These are phyloP conservation scores for Tortrix viridana DNA, from an alignment of 2,888 invertebrate species.

Conservation along the genomic window DNA sequence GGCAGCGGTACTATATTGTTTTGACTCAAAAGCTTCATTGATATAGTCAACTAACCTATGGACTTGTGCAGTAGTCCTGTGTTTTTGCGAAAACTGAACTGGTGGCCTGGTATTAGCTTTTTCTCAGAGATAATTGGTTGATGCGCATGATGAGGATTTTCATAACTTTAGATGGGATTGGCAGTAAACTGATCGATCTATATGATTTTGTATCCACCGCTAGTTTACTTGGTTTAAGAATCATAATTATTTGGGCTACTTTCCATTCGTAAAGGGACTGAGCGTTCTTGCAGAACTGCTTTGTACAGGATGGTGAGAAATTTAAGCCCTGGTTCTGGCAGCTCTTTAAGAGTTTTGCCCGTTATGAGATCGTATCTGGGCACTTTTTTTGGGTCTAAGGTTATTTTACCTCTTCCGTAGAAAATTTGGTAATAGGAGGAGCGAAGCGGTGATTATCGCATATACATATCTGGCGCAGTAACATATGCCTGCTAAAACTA, in stretches of 20 bases:
- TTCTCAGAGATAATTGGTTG: background rate
- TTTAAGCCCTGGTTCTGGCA: conserved; percentile 17
- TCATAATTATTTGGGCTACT: conserved; percentile 36
- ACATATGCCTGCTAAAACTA: conserved; percentile 53
- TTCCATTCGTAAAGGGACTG: conserved; percentile 40
- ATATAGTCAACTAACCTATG: conserved; percentile 20
- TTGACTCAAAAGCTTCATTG: background rate
- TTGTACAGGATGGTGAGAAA: conserved; percentile 31
- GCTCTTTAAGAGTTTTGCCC: conserved; percentile 14
- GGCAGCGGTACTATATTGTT: conserved; percentile 17
- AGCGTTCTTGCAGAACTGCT: background rate
- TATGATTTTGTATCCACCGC: conserved; percentile 30
- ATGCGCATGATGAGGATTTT: conserved; percentile 15
- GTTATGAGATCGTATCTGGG: conserved; percentile 34
- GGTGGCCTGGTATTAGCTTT: conserved; percentile 13
- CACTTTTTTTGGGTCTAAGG: conserved; percentile 12
- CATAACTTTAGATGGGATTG: conserved; percentile 22
- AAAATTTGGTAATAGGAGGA: no score
- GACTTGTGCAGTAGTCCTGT: conserved; percentile 24
- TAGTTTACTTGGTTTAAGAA: conserved; percentile 35
- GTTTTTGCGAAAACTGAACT: conserved; percentile 15
- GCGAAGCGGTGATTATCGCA: no score
- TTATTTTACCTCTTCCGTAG: no score
- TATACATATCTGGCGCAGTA: no score
- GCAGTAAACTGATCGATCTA: conserved; percentile 26